Evolutionary conservation across 2,797 vertebrate species (phyloP), one percentile per base, ranked within the genome.

Genomic region (Varecia variegata): DNA sequence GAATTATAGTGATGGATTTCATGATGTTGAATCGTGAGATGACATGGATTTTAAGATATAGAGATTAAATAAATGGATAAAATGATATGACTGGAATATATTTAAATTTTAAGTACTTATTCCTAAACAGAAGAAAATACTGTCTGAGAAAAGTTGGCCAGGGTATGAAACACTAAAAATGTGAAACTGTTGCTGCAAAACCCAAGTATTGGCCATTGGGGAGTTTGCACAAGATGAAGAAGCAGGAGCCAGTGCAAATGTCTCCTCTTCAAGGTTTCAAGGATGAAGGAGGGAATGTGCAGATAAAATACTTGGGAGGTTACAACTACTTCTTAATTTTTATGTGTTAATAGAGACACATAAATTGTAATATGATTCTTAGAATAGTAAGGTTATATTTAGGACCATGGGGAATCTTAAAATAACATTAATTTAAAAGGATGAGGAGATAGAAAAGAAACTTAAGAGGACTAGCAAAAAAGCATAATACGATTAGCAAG

Each of bases 41-140:
- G 8, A 3, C 54, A 70, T 84, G 17, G n/a, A 74, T 97, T 92
- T 95, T 93, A 82, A 93, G 88, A 84, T 81, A 68, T 1, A 94
- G 47, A 93, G 38, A 88, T 85, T 95, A 89, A 89, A 95, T 77
- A 60, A 93, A 86, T 94, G 40, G 21, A 40, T 70, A 58, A 74
- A 35, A 60, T 96, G 40, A 54, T 65, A 93, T 47, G 35, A 52
- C 23, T 82, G 9, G 40, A 96, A 70, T 95, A 73, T 81, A 90
- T 88, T 95, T 88, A 62, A 91, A 58, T 85, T 85, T 90, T 94
- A 92, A 96, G 30, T 90, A 27, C 32, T 71, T 90, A 90, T 84
- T 92, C 25, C 38, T 94, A 73, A 93, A 50, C 32, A 76, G 80
- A 96, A 92, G 5, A 84, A 96, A 95, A 65, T 47, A 23, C 18